Evolutionary conservation across 2,888 invertebrate species (phyloP).

Genomic region (Microplitis deprimator): DNA sequence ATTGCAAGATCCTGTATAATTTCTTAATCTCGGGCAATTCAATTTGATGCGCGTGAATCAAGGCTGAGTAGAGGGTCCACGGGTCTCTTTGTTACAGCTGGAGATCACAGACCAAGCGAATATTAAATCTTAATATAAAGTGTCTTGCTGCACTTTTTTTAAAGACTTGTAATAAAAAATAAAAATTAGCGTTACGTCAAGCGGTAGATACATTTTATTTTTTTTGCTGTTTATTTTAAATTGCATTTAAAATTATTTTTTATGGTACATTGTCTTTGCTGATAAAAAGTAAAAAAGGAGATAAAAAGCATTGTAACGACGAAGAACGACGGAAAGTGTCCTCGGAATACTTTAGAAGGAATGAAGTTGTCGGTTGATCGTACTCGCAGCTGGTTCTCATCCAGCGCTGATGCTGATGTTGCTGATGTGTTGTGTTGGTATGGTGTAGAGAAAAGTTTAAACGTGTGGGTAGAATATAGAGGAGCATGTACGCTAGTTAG

Average conservation of each 20-base stretch:
- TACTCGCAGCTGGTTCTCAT: constrained; percentile 44
- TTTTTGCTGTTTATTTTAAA: not conserved
- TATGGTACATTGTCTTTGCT: not conserved
- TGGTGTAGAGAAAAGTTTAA: not conserved
- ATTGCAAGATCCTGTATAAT: not conserved
- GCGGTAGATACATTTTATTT: no score
- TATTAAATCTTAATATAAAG: no score
- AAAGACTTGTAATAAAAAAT: not conserved
- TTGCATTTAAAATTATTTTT: not conserved
- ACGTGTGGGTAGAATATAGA: constrained; percentile 51
- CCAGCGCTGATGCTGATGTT: constrained; percentile 27
- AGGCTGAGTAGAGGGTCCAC: not conserved
- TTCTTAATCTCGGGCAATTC: constrained; percentile 2
- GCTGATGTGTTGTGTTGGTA: not conserved
- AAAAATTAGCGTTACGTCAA: not conserved
- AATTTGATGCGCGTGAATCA: not conserved
- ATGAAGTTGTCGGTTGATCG: constrained; percentile 42
- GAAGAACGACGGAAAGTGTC: not conserved
- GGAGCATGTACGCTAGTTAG: constrained; percentile 62
- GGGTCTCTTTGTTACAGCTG: no score
- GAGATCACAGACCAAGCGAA: no score
- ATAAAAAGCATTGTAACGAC: not conserved
- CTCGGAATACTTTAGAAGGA: not conserved
- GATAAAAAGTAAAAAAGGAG: not conserved
- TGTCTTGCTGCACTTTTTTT: no score